Evolutionary conservation across 2,113 vertebrate species (phyloP).

Genomic region (Triplophysa dalaica): DNA sequence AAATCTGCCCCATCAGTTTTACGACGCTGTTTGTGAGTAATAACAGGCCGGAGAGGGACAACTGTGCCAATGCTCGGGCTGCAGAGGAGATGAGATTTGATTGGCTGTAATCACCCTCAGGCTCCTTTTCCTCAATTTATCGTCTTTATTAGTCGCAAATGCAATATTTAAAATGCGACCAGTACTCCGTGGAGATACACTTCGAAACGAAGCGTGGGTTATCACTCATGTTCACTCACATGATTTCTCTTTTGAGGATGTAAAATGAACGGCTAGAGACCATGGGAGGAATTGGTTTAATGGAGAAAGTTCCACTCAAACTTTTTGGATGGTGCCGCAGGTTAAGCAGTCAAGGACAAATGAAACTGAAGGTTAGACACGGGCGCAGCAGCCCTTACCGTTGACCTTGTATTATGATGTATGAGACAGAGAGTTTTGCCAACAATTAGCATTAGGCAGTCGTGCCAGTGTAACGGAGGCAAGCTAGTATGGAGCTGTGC

Average conservation of each 20-base stretch:
- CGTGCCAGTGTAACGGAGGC: too few relatives aligned
- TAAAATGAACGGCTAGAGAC: constrained; percentile 7
- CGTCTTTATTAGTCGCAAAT: constrained; percentile 6
- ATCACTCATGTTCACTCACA: constrained; percentile 18
- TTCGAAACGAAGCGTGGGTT: background rate
- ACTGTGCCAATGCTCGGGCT: background rate
- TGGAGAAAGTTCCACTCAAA: background rate
- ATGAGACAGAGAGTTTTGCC: constrained; percentile 24
- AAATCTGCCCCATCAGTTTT: constrained; percentile 35
- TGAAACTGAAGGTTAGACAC: background rate
- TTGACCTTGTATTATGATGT: constrained; percentile 35
- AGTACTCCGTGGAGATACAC: background rate
- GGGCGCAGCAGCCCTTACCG: background rate
- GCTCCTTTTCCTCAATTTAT: constrained; percentile 13
- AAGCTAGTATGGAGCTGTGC: too few relatives aligned
- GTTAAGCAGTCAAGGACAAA: background rate
- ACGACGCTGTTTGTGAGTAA: constrained; percentile 30
- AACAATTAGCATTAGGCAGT: constrained; percentile 16
- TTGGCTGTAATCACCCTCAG: constrained; percentile 42
- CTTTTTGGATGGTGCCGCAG: background rate
- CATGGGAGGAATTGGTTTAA: background rate
- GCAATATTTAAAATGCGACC: background rate
- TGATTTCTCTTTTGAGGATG: background rate
- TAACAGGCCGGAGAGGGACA: background rate
- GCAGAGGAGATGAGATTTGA: constrained; percentile 19